Conservation (phyloP, 2,888 invertebrate species). For the Carcina quercana region DNA sequence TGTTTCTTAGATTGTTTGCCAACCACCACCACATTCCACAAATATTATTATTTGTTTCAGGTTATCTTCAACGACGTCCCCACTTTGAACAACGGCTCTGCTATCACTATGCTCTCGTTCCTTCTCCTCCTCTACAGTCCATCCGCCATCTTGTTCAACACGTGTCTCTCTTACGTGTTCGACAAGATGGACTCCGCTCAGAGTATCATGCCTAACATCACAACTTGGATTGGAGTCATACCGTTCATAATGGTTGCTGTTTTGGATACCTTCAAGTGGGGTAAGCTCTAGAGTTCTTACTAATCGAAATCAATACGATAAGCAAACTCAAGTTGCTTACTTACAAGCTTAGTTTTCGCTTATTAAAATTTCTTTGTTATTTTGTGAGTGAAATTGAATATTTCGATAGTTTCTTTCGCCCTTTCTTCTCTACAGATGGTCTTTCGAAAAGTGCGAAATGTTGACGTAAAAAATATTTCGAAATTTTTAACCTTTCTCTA, state of each 20-base stretch:
- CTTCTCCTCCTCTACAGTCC: constrained; percentile 83
- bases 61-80: constrained; percentile 82
- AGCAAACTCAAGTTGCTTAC: too few species aligned
- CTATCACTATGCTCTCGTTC: constrained; percentile 78
- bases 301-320: background rate
- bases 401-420: too few species aligned
- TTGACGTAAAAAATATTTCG: too few species aligned
- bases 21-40: too few species aligned
- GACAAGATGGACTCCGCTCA: constrained; percentile 89
- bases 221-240: constrained; percentile 82
- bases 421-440: too few species aligned
- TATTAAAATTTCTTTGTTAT: too few species aligned
- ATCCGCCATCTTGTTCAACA: constrained; percentile 83
- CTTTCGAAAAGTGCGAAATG: too few species aligned
- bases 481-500: too few species aligned
- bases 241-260: constrained; percentile 83
- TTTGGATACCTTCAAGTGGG: constrained; percentile 81
- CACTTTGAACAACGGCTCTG: constrained; percentile 80
- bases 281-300: constrained; percentile 64
- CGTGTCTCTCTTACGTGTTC: constrained; percentile 86
- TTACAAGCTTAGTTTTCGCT: too few species aligned
- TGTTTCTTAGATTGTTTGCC: too few species aligned
- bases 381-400: too few species aligned
- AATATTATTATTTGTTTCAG: too few species aligned
- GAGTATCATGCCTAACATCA: constrained; percentile 84